Base-by-base conservation (phyloP, 35 echinoderm and acorn worm genomes). In the Stichopus chloronotus region DNA sequence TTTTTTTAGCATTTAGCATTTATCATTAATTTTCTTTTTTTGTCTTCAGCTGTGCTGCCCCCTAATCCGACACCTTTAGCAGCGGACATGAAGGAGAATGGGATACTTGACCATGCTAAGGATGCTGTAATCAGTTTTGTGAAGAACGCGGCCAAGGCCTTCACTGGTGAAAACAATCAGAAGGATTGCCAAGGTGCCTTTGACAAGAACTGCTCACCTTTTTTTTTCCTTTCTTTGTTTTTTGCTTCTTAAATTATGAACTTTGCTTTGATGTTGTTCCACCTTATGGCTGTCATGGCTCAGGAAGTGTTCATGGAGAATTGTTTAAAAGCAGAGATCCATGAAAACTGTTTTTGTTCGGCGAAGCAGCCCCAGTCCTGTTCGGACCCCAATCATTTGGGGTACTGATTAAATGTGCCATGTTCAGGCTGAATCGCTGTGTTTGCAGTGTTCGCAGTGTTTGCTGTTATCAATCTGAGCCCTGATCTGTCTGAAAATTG, bases 51-150 rank as follows among this genome's bases (percentile, higher is more conserved):
- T 72, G 88, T 97, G 19, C 84, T 97, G 56, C 96, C 96, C 12
- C 86, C 89, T 8, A 91, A 95, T 78, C 96, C 96, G 13, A 95
- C 96, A 12, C 94, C 92, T 21, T 11, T 91, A 23, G 85, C 92
- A 43, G 92, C 92, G 11, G 96, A 97, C 63, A 53, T 88, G 10
- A 80, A 89, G 52, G 76, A 93, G 55, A 88, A 92, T 82, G 94
- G 96, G 55, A 43, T 97, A 9, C 77, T 97, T n/a, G 94, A 94
- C 14, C 87, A 88, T 56, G 95, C 95, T 23, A 96, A 94, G 71
- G 90, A 94, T 88, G 90, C 87, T 4, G 94, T 97, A 1, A 71
- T 93, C 25, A 91, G 81, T 25, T 63, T 97, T 14, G 92, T 94
- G 56, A 72, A 96, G 78, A 92, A 93, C 53, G 95, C 95, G 76